Conservation (phyloP, 2,888 invertebrate species). For the Hydrotaea diabolus region DNA sequence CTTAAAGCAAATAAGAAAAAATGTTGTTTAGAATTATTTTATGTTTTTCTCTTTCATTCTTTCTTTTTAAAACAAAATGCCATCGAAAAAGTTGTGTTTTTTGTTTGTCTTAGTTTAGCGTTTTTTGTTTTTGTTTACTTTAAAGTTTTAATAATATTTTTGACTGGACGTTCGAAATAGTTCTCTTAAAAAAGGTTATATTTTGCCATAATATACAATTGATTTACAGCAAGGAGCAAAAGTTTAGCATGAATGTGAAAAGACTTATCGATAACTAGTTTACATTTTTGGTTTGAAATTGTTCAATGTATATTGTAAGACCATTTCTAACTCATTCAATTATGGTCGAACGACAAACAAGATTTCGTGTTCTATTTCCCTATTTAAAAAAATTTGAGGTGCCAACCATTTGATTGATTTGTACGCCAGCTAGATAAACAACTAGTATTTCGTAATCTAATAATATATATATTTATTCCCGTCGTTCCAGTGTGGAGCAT, state of each 20-base stretch:
- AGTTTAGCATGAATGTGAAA: background rate
- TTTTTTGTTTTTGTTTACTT: background rate
- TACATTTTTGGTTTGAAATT: too few relatives aligned
- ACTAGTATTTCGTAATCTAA: too few relatives aligned
- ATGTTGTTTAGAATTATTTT: conserved; percentile 36
- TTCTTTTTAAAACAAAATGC: conserved; percentile 40
- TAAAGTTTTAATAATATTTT: conserved; percentile 67
- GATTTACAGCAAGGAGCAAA: conserved; percentile 49
- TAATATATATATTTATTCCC: too few relatives aligned
- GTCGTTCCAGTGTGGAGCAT: too few relatives aligned
- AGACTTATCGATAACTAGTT: too few relatives aligned
- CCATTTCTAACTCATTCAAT: too few relatives aligned
- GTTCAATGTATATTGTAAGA: too few relatives aligned
- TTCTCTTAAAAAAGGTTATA: conserved; percentile 23
- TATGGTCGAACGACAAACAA: too few relatives aligned
- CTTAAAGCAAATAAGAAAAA: conserved; percentile 52
- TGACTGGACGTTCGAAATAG: conserved; percentile 64
- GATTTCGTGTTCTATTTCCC: too few relatives aligned
- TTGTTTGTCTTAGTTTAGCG: background rate
- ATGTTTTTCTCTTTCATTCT: conserved; percentile 15
- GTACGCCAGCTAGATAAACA: too few relatives aligned
- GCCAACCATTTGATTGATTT: too few relatives aligned
- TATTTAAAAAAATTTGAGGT: too few relatives aligned
- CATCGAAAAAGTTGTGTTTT: conserved; percentile 10
- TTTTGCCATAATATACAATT: conserved; percentile 40